Evolutionary conservation across 2,888 invertebrate genomes (phyloP).

Genomic region (Periphyllus acericola): DNA sequence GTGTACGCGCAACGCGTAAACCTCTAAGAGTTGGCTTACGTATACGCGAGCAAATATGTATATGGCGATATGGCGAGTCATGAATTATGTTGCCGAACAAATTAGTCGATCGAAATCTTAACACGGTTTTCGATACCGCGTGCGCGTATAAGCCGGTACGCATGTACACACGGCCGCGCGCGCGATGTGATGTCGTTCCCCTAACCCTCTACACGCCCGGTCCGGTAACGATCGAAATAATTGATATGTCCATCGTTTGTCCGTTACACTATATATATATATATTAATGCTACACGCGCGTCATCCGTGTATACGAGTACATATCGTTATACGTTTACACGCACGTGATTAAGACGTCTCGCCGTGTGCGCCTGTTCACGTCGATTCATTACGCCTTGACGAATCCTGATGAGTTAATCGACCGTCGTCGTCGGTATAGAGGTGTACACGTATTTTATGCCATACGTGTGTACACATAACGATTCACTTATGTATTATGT

Average conservation of each 20-base stretch:
- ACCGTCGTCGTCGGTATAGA: conserved; percentile 10
- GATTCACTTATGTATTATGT: not conserved
- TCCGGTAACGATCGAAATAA: not conserved
- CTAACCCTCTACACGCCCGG: not conserved
- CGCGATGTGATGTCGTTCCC: too few species aligned
- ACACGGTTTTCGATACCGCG: conserved; percentile 14
- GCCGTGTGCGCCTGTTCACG: conserved; percentile 29
- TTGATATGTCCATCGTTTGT: not conserved
- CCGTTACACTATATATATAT: not conserved
- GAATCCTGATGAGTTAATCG: conserved; percentile 45
- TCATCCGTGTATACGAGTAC: not conserved
- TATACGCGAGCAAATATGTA: not conserved
- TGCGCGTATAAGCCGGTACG: not conserved
- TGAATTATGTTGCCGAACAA: conserved; percentile 22
- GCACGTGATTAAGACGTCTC: conserved; percentile 31
- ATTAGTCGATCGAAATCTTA: conserved; percentile 39
- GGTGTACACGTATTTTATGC: not conserved
- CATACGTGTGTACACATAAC: not conserved
- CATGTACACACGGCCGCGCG: too few species aligned
- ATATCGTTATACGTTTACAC: not conserved
- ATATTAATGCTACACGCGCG: not conserved
- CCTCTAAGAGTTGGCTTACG: not conserved
- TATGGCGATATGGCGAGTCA: not conserved
- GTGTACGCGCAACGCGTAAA: not conserved
- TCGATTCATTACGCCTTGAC: conserved; percentile 48